A percentile compares a stretch with the other conserved stretches of the same genome.
phyloP scores from a whole-genome alignment of 53 echinoderm and acorn worm genomes.

The Crossaster papposus region DNA sequence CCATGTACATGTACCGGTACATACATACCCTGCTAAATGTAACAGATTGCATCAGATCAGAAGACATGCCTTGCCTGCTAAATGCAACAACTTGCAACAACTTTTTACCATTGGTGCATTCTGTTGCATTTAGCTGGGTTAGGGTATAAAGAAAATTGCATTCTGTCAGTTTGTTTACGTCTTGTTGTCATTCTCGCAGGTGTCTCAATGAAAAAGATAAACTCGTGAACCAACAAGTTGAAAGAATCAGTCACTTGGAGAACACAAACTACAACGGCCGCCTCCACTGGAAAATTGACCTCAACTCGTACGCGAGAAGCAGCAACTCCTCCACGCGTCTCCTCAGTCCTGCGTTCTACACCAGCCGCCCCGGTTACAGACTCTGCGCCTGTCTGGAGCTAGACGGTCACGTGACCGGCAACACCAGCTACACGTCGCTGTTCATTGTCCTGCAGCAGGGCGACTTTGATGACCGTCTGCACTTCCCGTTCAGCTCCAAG shows the following conservation, averaged over 20 bases:
- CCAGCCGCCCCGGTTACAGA: conserved; percentile 80
- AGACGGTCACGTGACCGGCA: conserved; percentile 75
- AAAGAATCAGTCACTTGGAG: conserved; percentile 57
- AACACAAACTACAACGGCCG: conserved; percentile 76
- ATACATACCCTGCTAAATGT: too few relatives aligned
- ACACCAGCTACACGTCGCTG: conserved; percentile 73
- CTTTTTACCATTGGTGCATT: too few relatives aligned
- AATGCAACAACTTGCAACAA: too few relatives aligned
- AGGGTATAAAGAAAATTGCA: neutral
- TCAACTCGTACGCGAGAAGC: conserved; percentile 41
- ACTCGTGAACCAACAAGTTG: conserved; percentile 56
- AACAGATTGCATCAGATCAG: too few relatives aligned
- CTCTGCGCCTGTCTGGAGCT: conserved; percentile 80
- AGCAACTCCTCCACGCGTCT: conserved; percentile 67
- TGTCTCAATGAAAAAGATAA: conserved; percentile 69
- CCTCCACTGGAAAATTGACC: conserved; percentile 80
- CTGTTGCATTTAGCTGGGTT: too few relatives aligned
- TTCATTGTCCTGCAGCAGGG: conserved; percentile 82
- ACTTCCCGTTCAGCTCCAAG: conserved; percentile 77
- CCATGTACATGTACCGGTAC: too few relatives aligned
- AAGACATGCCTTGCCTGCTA: too few relatives aligned
- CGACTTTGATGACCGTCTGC: conserved; percentile 69
- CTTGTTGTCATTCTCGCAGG: conserved; percentile 50
- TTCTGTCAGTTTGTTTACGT: neutral
- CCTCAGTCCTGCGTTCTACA: conserved; percentile 86